Conservation (phyloP, 2,888 invertebrate species). For the Agonopterix alstromeriana region DNA sequence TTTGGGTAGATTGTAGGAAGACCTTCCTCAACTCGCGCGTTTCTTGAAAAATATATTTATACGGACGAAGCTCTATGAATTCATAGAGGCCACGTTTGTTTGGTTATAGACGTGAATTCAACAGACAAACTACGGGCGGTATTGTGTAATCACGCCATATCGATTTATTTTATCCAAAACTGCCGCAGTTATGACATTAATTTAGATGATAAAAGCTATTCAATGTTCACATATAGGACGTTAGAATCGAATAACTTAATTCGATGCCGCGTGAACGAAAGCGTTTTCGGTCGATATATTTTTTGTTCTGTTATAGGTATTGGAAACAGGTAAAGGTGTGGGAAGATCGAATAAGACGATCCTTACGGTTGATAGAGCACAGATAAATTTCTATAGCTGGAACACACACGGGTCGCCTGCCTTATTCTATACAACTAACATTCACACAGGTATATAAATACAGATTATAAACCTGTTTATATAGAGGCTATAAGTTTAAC, state of each 20-base stretch:
- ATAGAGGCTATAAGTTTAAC: conserved; percentile 11
- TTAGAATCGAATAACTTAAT: conserved; percentile 67
- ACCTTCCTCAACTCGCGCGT: conserved; percentile 20
- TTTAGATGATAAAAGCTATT: conserved; percentile 63
- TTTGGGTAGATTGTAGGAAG: conserved; percentile 29
- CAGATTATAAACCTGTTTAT: not conserved
- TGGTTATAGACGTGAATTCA: conserved; percentile 41
- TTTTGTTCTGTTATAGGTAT: conserved; percentile 34
- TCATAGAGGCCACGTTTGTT: conserved; percentile 37
- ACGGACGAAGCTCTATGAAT: conserved; percentile 28
- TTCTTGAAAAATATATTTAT: conserved; percentile 19
- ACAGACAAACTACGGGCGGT: conserved; percentile 62
- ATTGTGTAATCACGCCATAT: conserved; percentile 64
- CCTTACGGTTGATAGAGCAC: conserved; percentile 40
- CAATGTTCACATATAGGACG: conserved; percentile 60
- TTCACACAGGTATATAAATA: not conserved
- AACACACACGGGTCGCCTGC: not conserved
- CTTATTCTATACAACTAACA: not conserved
- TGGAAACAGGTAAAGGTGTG: conserved; percentile 53
- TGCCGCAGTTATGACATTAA: conserved; percentile 73
- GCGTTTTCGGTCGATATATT: conserved; percentile 36
- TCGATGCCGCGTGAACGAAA: conserved; percentile 48
- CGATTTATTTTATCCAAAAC: conserved; percentile 71
- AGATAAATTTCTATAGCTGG: conserved; percentile 38
- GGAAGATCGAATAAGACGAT: conserved; percentile 51